These are phyloP conservation scores for Netelia virgata DNA, from an alignment of 2,888 invertebrate genomes.

Conservation along the genomic window DNA sequence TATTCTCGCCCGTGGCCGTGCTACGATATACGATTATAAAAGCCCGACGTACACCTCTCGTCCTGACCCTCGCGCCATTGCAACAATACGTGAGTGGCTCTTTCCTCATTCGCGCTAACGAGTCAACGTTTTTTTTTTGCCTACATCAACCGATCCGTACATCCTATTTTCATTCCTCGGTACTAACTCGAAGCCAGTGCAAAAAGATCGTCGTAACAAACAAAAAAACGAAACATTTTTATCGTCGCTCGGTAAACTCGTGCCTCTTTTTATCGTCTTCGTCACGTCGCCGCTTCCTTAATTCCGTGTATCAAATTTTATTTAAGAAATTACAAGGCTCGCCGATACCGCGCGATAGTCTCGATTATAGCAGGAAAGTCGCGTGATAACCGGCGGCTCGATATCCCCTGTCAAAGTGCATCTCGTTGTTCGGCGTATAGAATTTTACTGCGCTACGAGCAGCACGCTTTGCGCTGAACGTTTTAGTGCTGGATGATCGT, in stretches of 20 bases:
- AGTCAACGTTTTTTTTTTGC: slow-evolving; percentile 70
- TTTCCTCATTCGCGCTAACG: slow-evolving; percentile 73
- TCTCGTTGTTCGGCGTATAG: slow-evolving; percentile 49
- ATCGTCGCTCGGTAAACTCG: too few species aligned
- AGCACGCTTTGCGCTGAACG: slow-evolving; percentile 23
- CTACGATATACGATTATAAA: slow-evolving; percentile 54
- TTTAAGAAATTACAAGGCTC: too few species aligned
- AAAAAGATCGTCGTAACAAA: too few species aligned
- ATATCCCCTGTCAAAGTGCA: slow-evolving; percentile 56
- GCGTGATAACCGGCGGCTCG: slow-evolving; percentile 46
- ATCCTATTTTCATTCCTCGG: slow-evolving; percentile 19
- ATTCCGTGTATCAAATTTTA: too few species aligned
- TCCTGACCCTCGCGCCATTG: slow-evolving; percentile 68
- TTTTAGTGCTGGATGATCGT: slow-evolving; percentile 59
- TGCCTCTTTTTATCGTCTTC: too few species aligned
- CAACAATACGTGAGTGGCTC: slow-evolving; percentile 76
- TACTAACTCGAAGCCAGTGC: too few species aligned
- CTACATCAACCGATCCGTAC: slow-evolving; percentile 67
- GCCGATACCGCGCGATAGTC: background rate
- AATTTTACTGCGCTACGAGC: slow-evolving; percentile 48
- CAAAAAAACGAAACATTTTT: too few species aligned
- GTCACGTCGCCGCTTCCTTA: too few species aligned
- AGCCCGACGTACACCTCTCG: slow-evolving; percentile 66
- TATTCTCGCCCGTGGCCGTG: slow-evolving; percentile 61
- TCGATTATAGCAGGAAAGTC: background rate